A percentile compares a stretch with the other conserved stretches of the same genome.
phyloP scores from a whole-genome alignment of 2,113 vertebrate genomes.

The Planiliza haematocheilus region DNA sequence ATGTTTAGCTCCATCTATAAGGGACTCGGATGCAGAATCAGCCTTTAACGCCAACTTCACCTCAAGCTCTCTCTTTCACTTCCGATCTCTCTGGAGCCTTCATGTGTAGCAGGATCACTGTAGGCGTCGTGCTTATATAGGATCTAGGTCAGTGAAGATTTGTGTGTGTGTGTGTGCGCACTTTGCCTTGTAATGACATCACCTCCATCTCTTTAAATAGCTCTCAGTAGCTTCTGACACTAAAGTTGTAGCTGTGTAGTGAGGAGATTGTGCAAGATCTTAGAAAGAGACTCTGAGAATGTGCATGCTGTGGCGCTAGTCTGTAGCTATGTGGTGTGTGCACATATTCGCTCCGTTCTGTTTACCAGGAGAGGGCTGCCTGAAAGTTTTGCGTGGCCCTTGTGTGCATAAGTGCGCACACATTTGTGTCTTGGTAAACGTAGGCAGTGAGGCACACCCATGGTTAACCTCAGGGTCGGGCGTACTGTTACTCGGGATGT shows the following conservation, averaged over 20 bases:
- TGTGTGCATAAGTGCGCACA: constrained; percentile 8
- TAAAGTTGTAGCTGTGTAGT: constrained; percentile 55
- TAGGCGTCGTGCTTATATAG: constrained; percentile 57
- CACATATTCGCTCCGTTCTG: constrained; percentile 3
- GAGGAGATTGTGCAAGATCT: constrained; percentile 49
- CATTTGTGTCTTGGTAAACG: constrained; percentile 38
- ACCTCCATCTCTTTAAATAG: constrained; percentile 73
- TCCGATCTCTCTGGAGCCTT: constrained; percentile 56
- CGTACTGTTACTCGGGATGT: constrained; percentile 68
- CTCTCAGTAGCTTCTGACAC: constrained; percentile 67
- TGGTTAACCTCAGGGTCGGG: constrained; percentile 80
- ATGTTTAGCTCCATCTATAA: background rate
- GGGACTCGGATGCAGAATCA: background rate
- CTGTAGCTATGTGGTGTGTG: background rate
- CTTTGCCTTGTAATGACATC: constrained; percentile 68
- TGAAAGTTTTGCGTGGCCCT: constrained; percentile 4
- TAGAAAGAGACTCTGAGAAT: constrained; percentile 13
- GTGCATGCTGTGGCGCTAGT: background rate
- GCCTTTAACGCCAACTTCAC: constrained; percentile 24
- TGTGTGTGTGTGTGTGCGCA: constrained; percentile 10
- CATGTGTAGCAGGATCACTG: constrained; percentile 64
- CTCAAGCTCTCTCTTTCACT: constrained; percentile 19
- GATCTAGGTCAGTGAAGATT: constrained; percentile 77
- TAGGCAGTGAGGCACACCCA: constrained; percentile 73
- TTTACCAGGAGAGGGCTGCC: constrained; percentile 25